phyloP scores from a whole-genome alignment of 2,113 vertebrate genomes.

The Thomomys bottae region DNA sequence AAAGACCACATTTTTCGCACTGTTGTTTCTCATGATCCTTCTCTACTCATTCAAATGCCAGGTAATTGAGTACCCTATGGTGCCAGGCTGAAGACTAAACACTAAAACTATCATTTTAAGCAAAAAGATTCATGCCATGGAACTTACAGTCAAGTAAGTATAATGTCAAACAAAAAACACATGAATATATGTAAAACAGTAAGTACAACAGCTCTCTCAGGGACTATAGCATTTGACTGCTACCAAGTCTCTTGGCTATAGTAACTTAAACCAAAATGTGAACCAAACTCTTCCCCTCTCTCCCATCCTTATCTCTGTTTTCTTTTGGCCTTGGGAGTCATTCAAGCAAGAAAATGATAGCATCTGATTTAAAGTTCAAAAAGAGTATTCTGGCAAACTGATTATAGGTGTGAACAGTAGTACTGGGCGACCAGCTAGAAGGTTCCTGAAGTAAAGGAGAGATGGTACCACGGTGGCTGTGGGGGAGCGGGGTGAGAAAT shows the following conservation, averaged over 20 bases:
- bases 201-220: background rate
- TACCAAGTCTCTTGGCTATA: background rate
- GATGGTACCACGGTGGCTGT: background rate
- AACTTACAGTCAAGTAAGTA: background rate
- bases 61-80: background rate
- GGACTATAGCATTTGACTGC: background rate
- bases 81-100: background rate
- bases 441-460: background rate
- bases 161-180: background rate
- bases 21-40: background rate
- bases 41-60: background rate
- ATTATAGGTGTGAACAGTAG: background rate
- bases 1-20: background rate
- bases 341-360: background rate
- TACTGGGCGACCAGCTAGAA: background rate
- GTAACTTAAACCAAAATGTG: background rate
- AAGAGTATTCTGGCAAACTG: background rate
- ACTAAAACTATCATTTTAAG: background rate
- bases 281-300: background rate
- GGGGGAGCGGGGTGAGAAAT: background rate
- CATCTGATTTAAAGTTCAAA: slow-evolving; percentile 18
- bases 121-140: background rate
- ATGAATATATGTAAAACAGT: background rate
- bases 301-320: background rate
- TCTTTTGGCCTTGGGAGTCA: background rate